Evolutionary conservation across 2,888 invertebrate species (phyloP).

Genomic region (Eubasilissa splendida): DNA sequence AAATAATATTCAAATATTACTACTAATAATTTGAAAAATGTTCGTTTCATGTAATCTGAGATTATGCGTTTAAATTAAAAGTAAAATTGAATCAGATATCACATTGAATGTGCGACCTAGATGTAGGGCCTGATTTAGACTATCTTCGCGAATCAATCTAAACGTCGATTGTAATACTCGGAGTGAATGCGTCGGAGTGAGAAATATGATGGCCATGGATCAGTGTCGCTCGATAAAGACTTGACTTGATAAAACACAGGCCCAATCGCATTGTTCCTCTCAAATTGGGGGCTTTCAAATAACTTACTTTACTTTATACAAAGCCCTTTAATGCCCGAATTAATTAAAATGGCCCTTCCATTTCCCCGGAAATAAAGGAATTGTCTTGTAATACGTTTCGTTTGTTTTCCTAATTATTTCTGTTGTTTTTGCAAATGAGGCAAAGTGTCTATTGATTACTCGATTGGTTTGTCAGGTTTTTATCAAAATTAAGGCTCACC

Average conservation of each 20-base stretch:
- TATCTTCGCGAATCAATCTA: slow-evolving; percentile 16
- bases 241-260: slow-evolving; percentile 31
- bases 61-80: too few relatives aligned
- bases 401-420: slow-evolving; percentile 26
- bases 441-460: slow-evolving; percentile 17
- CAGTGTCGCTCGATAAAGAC: slow-evolving; percentile 34
- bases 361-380: slow-evolving; percentile 26
- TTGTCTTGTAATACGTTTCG: slow-evolving; percentile 21
- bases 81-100: too few relatives aligned
- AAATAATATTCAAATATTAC: too few relatives aligned
- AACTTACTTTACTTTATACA: slow-evolving; percentile 31
- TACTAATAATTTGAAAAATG: too few relatives aligned
- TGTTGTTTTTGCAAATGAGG: slow-evolving; percentile 18
- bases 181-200: slow-evolving; percentile 5
- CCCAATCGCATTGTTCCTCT: slow-evolving; percentile 18
- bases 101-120: too few relatives aligned
- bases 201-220: slow-evolving; percentile 35
- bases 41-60: too few relatives aligned
- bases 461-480: neutral
- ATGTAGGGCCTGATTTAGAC: neutral
- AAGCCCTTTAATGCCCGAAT: slow-evolving; percentile 41
- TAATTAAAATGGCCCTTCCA: slow-evolving; percentile 33
- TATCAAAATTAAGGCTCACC: too few relatives aligned
- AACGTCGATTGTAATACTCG: neutral
- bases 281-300: slow-evolving; percentile 12